phyloP scores from a whole-genome alignment of 2,797 vertebrate genomes.

The Anableps anableps region DNA sequence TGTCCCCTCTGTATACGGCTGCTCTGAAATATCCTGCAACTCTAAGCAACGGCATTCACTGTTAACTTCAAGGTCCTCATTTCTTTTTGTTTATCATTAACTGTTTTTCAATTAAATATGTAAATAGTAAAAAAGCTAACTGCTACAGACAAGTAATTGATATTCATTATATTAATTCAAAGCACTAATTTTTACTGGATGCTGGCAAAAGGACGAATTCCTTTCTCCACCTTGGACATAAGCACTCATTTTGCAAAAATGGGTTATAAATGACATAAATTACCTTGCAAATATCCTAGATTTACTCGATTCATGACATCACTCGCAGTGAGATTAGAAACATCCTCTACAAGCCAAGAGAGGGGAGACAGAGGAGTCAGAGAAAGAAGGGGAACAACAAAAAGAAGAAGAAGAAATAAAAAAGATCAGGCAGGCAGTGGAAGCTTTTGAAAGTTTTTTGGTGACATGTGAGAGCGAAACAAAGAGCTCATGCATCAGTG shows the following conservation, averaged over 20 bases:
- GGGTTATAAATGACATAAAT: conserved; percentile 69
- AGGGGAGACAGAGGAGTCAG: conserved; percentile 55
- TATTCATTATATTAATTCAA: conserved; percentile 13
- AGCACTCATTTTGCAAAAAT: conserved; percentile 50
- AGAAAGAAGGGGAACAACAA: conserved; percentile 47
- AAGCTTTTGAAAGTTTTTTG: conserved; percentile 57
- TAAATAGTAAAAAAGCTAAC: conserved; percentile 6
- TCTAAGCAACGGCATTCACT: conserved; percentile 77
- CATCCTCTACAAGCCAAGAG: conserved; percentile 93
- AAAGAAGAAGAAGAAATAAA: conserved; percentile 60
- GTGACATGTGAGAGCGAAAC: conserved; percentile 55
- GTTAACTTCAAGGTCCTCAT: conserved; percentile 63
- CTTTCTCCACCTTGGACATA: conserved; percentile 57
- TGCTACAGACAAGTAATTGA: conserved; percentile 15
- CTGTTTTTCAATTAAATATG: background rate
- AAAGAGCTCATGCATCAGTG: conserved; percentile 64
- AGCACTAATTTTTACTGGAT: conserved; percentile 48
- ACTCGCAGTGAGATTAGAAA: conserved; percentile 99
- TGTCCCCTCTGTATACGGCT: conserved; percentile 73
- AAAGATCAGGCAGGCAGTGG: conserved; percentile 87
- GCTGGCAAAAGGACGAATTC: conserved; percentile 63
- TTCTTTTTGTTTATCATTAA: conserved; percentile 21
- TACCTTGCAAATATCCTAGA: conserved; percentile 99
- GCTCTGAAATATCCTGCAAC: conserved; percentile 82
- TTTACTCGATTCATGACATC: conserved; percentile 99